A percentile compares a stretch with the other conserved stretches of the same genome.
Evolutionary conservation across 2,797 vertebrate genomes (phyloP).

Genomic region (Hyperoplus lanceolatus): DNA sequence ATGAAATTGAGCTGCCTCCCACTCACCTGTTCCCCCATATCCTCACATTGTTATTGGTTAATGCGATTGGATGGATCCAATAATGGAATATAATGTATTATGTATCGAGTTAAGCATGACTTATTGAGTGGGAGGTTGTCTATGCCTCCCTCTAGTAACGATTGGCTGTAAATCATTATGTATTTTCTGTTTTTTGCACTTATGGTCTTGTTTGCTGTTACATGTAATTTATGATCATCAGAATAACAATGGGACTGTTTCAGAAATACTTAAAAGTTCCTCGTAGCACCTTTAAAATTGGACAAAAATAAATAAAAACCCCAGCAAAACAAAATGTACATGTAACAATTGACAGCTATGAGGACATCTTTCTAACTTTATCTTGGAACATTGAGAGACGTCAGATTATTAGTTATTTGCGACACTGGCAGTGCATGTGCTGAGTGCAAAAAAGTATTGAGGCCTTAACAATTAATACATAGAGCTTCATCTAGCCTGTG

Average conservation of each 20-base stretch:
- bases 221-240: no score
- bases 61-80: slow-evolving; percentile 79
- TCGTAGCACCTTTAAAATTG: slow-evolving; percentile 4
- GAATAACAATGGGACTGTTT: no score
- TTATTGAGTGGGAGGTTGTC: slow-evolving; percentile 64
- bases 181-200: slow-evolving; percentile 1
- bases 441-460: slow-evolving; percentile 53
- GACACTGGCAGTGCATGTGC: slow-evolving; percentile 47
- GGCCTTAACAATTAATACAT: slow-evolving; percentile 68
- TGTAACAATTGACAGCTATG: slow-evolving; percentile 38
- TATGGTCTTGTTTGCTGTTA: neutral
- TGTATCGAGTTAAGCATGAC: slow-evolving; percentile 72
- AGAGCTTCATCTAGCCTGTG: slow-evolving; percentile 67
- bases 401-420: slow-evolving; percentile 60
- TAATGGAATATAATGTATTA: slow-evolving; percentile 78
- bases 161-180: slow-evolving; percentile 2
- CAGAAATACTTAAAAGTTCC: no score
- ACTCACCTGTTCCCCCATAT: slow-evolving; percentile 82
- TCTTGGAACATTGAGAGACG: slow-evolving; percentile 33
- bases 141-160: slow-evolving; percentile 12
- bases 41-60: slow-evolving; percentile 69
- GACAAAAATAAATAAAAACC: slow-evolving; percentile 3
- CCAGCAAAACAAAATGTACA: neutral
- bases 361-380: slow-evolving; percentile 43
- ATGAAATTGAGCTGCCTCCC: slow-evolving; percentile 78